Percentiles rank a stretch among this genome's conserved stretches.
Conservation (phyloP, 2,113 vertebrate species). For the Barnardius zonarius region DNA sequence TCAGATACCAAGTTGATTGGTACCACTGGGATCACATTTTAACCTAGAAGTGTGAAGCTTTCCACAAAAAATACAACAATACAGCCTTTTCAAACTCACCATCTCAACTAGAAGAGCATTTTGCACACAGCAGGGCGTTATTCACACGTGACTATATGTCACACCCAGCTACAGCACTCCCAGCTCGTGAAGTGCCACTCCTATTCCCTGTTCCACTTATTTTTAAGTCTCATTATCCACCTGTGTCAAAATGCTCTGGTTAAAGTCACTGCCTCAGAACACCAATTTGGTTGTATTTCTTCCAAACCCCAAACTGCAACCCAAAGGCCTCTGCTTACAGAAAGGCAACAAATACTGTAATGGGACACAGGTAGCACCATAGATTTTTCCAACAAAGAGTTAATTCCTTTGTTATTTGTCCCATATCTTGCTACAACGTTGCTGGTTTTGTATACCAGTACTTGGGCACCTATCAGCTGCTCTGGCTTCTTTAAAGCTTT, state of each 20-base stretch:
- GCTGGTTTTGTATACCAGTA: background rate
- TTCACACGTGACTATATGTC: accelerated
- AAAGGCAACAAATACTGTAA: background rate
- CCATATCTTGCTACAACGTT: background rate
- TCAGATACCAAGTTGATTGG: background rate
- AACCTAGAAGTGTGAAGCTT: background rate
- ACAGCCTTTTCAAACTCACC: background rate
- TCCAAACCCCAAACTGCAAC: background rate
- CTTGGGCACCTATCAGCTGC: background rate
- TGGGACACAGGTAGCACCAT: background rate
- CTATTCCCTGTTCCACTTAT: background rate
- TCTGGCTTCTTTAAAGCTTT: background rate
- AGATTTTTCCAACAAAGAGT: background rate
- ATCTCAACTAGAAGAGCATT: background rate
- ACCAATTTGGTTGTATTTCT: background rate
- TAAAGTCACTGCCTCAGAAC: background rate
- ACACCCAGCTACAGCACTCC: background rate
- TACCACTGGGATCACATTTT: too few species aligned
- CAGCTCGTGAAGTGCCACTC: background rate
- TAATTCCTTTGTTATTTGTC: background rate
- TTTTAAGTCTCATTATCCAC: background rate
- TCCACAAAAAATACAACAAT: background rate
- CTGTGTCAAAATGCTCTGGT: background rate
- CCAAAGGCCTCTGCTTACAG: background rate
- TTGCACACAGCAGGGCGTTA: background rate